Conservation (phyloP, 2,888 invertebrate species). For the Drosophila buzzatii region DNA sequence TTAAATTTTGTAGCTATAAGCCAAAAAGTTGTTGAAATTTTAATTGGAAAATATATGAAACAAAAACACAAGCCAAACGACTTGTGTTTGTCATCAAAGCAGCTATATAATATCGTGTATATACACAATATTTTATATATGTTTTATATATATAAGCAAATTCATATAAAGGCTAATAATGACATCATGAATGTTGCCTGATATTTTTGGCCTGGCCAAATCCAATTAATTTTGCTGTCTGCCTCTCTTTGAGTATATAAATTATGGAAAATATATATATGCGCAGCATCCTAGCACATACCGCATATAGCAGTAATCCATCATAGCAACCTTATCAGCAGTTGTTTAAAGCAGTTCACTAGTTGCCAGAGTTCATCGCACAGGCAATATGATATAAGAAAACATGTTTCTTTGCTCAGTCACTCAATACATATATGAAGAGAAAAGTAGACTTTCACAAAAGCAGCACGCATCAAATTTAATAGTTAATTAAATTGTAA, state of each 20-base stretch:
- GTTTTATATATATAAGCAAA: conserved; percentile 10
- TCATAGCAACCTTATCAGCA: background rate
- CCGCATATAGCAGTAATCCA: background rate
- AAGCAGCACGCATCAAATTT: conserved; percentile 36
- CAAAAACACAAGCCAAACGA: conserved; percentile 23
- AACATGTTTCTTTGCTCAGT: background rate
- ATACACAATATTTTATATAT: conserved; percentile 13
- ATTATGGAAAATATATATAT: background rate
- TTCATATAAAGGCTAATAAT: conserved; percentile 35
- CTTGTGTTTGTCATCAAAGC: conserved; percentile 51
- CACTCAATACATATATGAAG: background rate
- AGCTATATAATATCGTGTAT: conserved; percentile 6
- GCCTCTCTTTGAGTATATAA: background rate
- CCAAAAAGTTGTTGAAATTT: conserved; percentile 42
- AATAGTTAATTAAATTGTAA: conserved; percentile 58
- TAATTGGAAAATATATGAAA: conserved; percentile 46
- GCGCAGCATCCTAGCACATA: background rate
- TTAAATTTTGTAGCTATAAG: background rate
- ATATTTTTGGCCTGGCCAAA: conserved; percentile 29
- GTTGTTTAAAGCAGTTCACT: background rate
- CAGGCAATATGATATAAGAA: background rate
- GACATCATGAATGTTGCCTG: conserved; percentile 51
- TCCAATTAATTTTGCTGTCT: conserved; percentile 50
- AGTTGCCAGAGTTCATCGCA: background rate
- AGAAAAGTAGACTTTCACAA: conserved; percentile 23